Evolutionary conservation across 1,140 invertebrate genomes (phyloP), one percentile per base, ranked within the genome.

Genomic region (Drosophila nannoptera): DNA sequence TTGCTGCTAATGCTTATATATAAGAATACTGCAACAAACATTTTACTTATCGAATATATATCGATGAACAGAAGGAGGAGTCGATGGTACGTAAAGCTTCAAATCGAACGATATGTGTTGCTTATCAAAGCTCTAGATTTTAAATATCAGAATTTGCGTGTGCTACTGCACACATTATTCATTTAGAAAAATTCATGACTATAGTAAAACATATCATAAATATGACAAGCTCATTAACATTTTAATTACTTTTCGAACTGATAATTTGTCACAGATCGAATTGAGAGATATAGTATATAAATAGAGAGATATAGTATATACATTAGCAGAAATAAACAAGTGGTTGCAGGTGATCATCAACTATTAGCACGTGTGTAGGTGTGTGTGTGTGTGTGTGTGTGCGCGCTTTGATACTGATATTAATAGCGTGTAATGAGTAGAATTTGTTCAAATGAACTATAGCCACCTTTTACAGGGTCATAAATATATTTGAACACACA

Each of bases 361-460:
- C 22, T 31, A n/a, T 32, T 36, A 22, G n/a, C n/a, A n/a, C n/a
- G n/a, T n/a, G n/a, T n/a, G n/a, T n/a, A n/a, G n/a, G 14, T 46
- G 43, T 46, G 8, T 38, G 12, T 22, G 50, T 40, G 35, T 29
- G 16, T 53, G 33, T 53, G 35, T 40, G n/a, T 11, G 22, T 22
- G 22, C 3, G 22, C 22, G 22, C 22, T 22, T 22, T 22, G 40
- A 43, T 55, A 55, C 29, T 31, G 49, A 43, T 62, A 55, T 64
- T 43, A 56, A 49, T 42, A 46, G 66, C 60, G 60, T 56, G 31
- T 56, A 69, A 56, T 49, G 16, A 31, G 46, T 52, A 12, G 8
- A 56, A 64, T 64, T 61, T 7, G 48, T 52, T 62, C 29, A 38
- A 7, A 12, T 68, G 65, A 68, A 62, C 65, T 69, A 42, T 55